Evolutionary conservation across 1,140 invertebrate genomes (phyloP), one percentile per base, ranked within the genome.

Genomic region (Drosophila athabasca): DNA sequence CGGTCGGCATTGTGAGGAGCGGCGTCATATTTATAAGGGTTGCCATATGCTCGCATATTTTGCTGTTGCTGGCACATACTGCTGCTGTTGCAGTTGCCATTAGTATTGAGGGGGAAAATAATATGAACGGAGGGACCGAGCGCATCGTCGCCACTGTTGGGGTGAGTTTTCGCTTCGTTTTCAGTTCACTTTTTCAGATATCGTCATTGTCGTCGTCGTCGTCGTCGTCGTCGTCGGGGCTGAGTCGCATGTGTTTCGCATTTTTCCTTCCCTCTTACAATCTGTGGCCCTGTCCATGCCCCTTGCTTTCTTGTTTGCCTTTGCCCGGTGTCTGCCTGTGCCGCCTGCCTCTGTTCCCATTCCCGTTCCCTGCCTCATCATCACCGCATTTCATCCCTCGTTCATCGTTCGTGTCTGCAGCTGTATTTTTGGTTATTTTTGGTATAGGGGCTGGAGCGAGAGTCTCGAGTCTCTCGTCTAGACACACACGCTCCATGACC

Each of bases 11-110:
- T 80, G 73, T 85, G 52, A 62, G 24, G 11, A 13, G 11, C 35
- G 11, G 35, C 35, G 62, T 59, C 59, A 57, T 26, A 50, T 52
- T 65, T 64, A 85, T 87, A 85, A 85, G 82, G 82, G 82, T 85
- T 85, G 82, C 82, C 82, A 85, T 85, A 85, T 85, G 82, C 82
- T 82, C 64, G 75, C 78, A 85, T 85, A 85, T 85, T 87, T 64
- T 53, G 49, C 55, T 11, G 24, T 44, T 46, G 39, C n/a, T 45
- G 54, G 24, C 43, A n/a, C 39, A 49, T 44, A 22, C 26, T 35
- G 39, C 49, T 48, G 41, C 53, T 59, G 64, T 17, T 69, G 66
- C 70, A 68, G 62, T 62, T 66, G 35, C 62, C 52, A 76, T 59
- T 58, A 66, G 24, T 35, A 68, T 51, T 67, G 82, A 39, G 35